Percentiles rank a stretch among this genome's conserved stretches.
These are phyloP conservation scores for Mus spretus DNA, from an alignment of 2,797 vertebrate species.

Conservation along the genomic window DNA sequence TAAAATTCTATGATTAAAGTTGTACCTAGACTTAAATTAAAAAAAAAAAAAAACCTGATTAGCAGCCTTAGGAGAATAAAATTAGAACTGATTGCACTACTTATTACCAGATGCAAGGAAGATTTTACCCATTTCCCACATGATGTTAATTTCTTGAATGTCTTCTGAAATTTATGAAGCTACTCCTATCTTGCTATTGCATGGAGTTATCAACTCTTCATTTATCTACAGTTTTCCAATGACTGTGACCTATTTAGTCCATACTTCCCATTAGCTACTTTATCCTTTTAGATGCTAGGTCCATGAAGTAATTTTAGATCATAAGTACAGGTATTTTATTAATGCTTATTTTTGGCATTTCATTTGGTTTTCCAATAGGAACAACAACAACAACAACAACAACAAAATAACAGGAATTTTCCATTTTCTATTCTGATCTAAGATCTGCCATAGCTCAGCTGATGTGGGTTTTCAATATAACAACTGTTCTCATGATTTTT, in stretches of 20 bases:
- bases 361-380: neutral
- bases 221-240: neutral
- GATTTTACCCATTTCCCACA: neutral
- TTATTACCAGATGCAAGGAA: neutral
- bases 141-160: neutral
- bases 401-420: neutral
- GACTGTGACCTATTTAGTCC: neutral
- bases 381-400: neutral
- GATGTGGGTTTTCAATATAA: neutral
- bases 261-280: neutral
- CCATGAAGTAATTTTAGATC: neutral
- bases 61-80: neutral
- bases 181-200: neutral
- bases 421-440: neutral
- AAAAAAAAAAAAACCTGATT: neutral
- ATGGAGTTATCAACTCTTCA: neutral
- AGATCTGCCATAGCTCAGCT: neutral
- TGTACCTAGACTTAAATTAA: neutral
- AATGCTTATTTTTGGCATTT: slow-evolving; percentile 14
- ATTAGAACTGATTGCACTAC: neutral
- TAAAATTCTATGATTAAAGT: neutral
- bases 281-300: neutral
- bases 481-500: neutral
- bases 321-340: neutral
- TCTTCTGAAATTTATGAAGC: neutral